Conservation (phyloP, 2,113 vertebrate genomes). For the Aspiorhynchus laticeps region DNA sequence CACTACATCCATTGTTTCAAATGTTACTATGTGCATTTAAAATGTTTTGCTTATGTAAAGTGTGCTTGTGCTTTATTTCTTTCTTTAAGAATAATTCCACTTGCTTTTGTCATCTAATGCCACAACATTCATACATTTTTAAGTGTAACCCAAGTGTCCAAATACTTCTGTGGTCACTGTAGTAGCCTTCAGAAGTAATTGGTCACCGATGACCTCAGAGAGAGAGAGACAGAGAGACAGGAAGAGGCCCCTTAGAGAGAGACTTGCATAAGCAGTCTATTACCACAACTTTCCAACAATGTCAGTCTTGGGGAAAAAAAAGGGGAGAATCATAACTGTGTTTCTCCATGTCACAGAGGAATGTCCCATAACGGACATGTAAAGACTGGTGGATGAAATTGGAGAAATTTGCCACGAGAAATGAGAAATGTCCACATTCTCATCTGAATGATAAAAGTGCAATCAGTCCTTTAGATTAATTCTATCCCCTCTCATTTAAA, state of each 20-base stretch:
- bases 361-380: not conserved
- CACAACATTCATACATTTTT: slow-evolving; percentile 32
- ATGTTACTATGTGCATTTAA: not conserved
- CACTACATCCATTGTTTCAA: not conserved
- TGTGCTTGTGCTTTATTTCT: not conserved
- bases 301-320: not conserved
- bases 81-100: not conserved
- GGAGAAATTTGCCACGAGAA: not conserved
- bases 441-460: slow-evolving; percentile 19
- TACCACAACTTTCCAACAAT: slow-evolving; percentile 18
- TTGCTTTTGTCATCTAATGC: slow-evolving; percentile 25
- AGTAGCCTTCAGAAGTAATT: slow-evolving; percentile 36
- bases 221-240: slow-evolving; percentile 20
- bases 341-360: not conserved
- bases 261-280: slow-evolving; percentile 33
- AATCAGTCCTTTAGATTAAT: slow-evolving; percentile 49
- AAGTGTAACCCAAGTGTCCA: slow-evolving; percentile 1
- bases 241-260: slow-evolving; percentile 9
- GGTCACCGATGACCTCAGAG: slow-evolving; percentile 28
- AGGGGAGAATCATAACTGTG: not conserved
- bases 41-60: too few species aligned
- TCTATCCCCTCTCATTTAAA: slow-evolving; percentile 41
- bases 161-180: slow-evolving; percentile 23
- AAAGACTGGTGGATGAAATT: not conserved
- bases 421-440: not conserved